Evolutionary conservation across 2,113 vertebrate genomes (phyloP).

Genomic region (Salvelinus alpinus): DNA sequence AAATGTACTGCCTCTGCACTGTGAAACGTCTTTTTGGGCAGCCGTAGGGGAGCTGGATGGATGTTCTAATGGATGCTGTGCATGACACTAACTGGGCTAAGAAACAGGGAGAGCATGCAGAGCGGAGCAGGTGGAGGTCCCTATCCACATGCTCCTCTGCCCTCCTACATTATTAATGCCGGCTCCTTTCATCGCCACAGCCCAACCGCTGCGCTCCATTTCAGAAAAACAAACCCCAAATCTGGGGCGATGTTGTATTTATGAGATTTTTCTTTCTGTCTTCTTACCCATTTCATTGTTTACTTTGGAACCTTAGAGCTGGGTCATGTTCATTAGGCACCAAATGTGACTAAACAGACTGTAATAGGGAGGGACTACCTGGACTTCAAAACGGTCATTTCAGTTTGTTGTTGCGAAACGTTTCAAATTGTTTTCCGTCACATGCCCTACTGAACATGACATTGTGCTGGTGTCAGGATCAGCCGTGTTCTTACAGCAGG

Average conservation of each 20-base stretch:
- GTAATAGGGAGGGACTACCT: background rate
- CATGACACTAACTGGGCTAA: background rate
- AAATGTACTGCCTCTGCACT: background rate
- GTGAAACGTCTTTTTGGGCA: too few relatives aligned
- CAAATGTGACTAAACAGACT: background rate
- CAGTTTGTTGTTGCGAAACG: too few relatives aligned
- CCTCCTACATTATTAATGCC: constrained; percentile 22
- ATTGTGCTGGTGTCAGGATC: too few relatives aligned
- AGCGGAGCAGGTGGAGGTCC: too few relatives aligned
- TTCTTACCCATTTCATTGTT: background rate
- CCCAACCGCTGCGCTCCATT: too few relatives aligned
- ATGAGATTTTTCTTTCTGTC: background rate
- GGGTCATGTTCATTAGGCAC: background rate
- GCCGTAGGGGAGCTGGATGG: too few relatives aligned
- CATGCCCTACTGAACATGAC: background rate
- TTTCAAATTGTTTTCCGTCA: too few relatives aligned
- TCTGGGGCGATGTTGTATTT: too few relatives aligned
- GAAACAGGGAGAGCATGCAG: background rate
- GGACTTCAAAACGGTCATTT: too few relatives aligned
- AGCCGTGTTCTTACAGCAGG: background rate
- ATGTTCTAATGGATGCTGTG: too few relatives aligned
- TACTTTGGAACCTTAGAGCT: too few relatives aligned
- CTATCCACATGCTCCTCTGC: background rate
- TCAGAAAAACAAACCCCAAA: too few relatives aligned
- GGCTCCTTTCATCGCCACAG: background rate